These are phyloP conservation scores for Oxygymnocypris stewartii DNA, from an alignment of 2,113 vertebrate genomes.

Conservation along the genomic window DNA sequence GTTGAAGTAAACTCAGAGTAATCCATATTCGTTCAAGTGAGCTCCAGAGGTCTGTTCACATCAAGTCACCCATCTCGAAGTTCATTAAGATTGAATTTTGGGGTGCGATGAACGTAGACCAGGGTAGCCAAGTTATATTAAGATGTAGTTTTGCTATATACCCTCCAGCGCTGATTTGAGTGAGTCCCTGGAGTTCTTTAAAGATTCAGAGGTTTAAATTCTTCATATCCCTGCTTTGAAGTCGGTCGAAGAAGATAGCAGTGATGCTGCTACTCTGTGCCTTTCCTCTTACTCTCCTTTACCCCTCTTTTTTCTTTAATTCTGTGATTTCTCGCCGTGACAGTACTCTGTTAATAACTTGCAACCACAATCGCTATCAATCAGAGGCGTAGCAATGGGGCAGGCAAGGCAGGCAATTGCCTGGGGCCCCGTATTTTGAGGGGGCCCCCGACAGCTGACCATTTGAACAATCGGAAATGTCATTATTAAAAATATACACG, in stretches of 20 bases:
- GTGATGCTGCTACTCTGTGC: conserved; percentile 54
- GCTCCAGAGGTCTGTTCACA: background rate
- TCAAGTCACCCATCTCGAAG: conserved; percentile 12
- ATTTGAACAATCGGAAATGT: too few relatives aligned
- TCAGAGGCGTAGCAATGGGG: too few relatives aligned
- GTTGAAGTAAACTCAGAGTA: conserved; percentile 7
- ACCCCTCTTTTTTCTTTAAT: conserved; percentile 5
- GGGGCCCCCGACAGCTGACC: too few relatives aligned
- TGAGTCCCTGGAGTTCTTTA: conserved; percentile 71
- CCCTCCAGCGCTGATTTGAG: conserved; percentile 71
- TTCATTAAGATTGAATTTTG: conserved; percentile 60
- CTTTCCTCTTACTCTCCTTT: background rate
- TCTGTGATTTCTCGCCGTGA: conserved; percentile 39
- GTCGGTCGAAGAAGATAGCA: conserved; percentile 63
- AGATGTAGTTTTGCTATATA: conserved; percentile 64
- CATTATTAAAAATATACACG: too few relatives aligned
- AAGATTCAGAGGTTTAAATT: conserved; percentile 75
- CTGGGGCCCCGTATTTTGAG: too few relatives aligned
- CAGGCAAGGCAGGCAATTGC: too few relatives aligned
- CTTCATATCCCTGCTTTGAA: conserved; percentile 76
- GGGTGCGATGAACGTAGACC: conserved; percentile 52
- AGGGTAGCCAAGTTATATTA: conserved; percentile 54
- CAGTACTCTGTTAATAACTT: conserved; percentile 37
- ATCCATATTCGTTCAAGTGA: conserved; percentile 23
- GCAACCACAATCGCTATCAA: background rate